A percentile compares a stretch with the other conserved stretches of the same genome.
Evolutionary conservation across 2,797 vertebrate species (phyloP).

Genomic region (Tenualosa thibaudeaui): DNA sequence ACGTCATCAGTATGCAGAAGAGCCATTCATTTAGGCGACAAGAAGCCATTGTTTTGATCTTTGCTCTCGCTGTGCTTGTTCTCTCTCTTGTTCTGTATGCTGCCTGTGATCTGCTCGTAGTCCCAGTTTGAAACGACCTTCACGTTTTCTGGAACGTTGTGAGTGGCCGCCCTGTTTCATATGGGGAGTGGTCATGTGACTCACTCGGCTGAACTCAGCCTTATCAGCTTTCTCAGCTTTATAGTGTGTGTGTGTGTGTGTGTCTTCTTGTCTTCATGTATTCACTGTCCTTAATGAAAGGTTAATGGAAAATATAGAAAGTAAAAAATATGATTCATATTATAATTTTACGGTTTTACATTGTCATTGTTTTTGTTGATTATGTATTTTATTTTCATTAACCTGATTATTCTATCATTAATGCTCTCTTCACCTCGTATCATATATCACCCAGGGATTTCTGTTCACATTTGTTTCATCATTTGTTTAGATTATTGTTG

Average conservation of each 20-base stretch:
- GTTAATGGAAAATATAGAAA: not conserved
- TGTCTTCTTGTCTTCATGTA: not conserved
- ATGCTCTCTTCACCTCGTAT: not conserved
- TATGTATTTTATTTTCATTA: not conserved
- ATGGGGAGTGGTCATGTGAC: slow-evolving; percentile 21
- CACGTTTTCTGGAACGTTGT: slow-evolving; percentile 7
- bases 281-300: not conserved
- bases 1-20: not conserved
- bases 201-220: not conserved
- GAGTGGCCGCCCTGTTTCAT: slow-evolving; percentile 16
- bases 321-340: not conserved
- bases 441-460: not conserved
- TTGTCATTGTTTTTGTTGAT: not conserved
- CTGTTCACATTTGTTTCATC: slow-evolving; percentile 1
- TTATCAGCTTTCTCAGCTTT: not conserved
- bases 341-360: not conserved
- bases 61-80: not conserved
- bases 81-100: not conserved
- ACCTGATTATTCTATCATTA: not conserved
- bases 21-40: not conserved
- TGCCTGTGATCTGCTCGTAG: not conserved
- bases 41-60: not conserved
- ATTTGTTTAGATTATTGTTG: not conserved
- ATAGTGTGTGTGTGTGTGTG: not conserved
- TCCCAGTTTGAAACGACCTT: slow-evolving; percentile 19